Evolutionary conservation across 2,113 vertebrate species (phyloP).

Genomic region (Gambusia affinis): DNA sequence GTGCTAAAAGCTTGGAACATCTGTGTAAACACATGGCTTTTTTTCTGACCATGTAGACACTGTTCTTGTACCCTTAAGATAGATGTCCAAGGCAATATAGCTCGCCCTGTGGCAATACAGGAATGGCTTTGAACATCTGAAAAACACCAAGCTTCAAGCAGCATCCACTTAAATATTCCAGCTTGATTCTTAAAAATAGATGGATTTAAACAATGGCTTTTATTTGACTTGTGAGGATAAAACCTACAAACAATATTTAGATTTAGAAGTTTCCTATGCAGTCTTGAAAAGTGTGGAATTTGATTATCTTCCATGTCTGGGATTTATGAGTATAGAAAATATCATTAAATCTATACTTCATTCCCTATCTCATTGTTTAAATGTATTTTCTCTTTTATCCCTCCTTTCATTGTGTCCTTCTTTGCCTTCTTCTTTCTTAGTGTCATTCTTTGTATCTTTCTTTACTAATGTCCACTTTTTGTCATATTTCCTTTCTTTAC

Average conservation of each 20-base stretch:
- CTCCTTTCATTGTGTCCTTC: too few relatives aligned
- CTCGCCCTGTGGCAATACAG: constrained; percentile 64
- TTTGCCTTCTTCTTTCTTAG: too few relatives aligned
- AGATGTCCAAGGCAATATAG: constrained; percentile 79
- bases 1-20: constrained; percentile 80
- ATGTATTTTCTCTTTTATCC: too few relatives aligned
- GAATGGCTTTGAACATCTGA: constrained; percentile 71
- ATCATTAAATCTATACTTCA: too few relatives aligned
- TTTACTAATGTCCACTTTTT: too few relatives aligned
- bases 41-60: constrained; percentile 75
- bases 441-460: too few relatives aligned
- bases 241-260: too few relatives aligned
- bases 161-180: constrained; percentile 60
- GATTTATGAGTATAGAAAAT: too few relatives aligned
- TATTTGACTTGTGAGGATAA: constrained; percentile 22
- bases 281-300: too few relatives aligned
- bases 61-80: constrained; percentile 77
- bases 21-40: constrained; percentile 81
- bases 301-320: too few relatives aligned
- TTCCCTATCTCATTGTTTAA: too few relatives aligned
- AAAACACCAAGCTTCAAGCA: constrained; percentile 62
- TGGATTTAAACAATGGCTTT: constrained; percentile 38
- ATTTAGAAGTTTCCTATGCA: not conserved
- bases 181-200: constrained; percentile 22
- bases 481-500: too few relatives aligned